Percentiles rank a stretch among this genome's conserved stretches.
Evolutionary conservation across 1,140 invertebrate genomes (phyloP).

Genomic region (Lasioglossum baleicum): DNA sequence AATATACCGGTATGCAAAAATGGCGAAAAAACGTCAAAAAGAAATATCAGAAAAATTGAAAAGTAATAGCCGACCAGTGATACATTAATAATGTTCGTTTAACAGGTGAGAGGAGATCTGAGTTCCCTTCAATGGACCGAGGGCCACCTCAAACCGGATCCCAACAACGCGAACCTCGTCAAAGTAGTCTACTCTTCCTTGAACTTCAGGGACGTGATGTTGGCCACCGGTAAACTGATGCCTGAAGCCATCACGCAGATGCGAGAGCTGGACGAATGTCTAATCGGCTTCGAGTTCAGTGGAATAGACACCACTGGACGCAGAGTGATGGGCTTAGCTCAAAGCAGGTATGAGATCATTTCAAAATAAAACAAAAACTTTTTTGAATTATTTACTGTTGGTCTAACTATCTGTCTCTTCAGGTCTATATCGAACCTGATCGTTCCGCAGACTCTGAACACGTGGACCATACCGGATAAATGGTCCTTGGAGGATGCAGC

Average conservation of each 20-base stretch:
- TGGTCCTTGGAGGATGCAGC: slow-evolving; percentile 94
- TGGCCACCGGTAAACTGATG: slow-evolving; percentile 86
- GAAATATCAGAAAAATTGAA: no score
- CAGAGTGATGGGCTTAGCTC: slow-evolving; percentile 87
- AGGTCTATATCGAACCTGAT: slow-evolving; percentile 83
- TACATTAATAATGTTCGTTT: not conserved
- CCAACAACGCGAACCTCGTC: slow-evolving; percentile 73
- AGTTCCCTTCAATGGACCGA: slow-evolving; percentile 91
- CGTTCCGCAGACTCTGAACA: slow-evolving; percentile 81
- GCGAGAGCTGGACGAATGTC: slow-evolving; percentile 83
- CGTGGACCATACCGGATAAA: slow-evolving; percentile 89
- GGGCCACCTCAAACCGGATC: slow-evolving; percentile 77
- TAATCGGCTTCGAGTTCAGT: slow-evolving; percentile 88
- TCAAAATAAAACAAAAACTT: not conserved
- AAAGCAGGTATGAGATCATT: slow-evolving; percentile 49
- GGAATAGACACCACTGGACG: slow-evolving; percentile 81
- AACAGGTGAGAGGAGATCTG: slow-evolving; percentile 87
- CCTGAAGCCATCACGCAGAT: slow-evolving; percentile 82
- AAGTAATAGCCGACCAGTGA: no score
- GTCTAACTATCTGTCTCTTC: not conserved
- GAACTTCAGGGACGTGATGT: slow-evolving; percentile 91
- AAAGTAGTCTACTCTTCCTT: slow-evolving; percentile 84
- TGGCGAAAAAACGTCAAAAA: no score
- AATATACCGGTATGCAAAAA: slow-evolving; percentile 82
- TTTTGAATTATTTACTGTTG: not conserved